A percentile compares a stretch with the other conserved stretches of the same genome.
Evolutionary conservation across 2,797 vertebrate species (phyloP).

Genomic region (Coluber constrictor): DNA sequence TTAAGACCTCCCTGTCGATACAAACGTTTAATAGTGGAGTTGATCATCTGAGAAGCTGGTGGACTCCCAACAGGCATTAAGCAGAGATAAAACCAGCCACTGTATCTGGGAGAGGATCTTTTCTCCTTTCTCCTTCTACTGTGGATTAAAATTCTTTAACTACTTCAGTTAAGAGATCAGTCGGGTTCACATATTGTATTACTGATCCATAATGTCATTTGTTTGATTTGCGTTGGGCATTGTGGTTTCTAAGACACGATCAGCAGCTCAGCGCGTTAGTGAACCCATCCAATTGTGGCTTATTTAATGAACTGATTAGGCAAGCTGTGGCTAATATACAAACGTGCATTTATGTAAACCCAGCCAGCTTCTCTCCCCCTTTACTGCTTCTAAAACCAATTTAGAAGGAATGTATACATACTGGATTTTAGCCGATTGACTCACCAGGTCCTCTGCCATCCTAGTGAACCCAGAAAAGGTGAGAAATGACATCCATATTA

Average conservation of each 20-base stretch:
- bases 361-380: background rate
- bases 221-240: background rate
- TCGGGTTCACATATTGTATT: background rate
- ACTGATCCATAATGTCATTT: background rate
- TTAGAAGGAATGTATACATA: background rate
- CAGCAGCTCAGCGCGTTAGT: background rate
- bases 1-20: background rate
- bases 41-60: background rate
- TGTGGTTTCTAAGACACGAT: background rate
- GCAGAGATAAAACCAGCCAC: background rate
- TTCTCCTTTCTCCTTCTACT: background rate
- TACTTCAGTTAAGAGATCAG: background rate
- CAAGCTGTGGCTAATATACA: background rate
- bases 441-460: constrained; percentile 1
- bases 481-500: background rate
- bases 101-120: background rate
- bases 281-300: background rate
- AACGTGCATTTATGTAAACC: background rate
- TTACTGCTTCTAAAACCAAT: background rate
- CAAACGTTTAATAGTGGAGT: background rate
- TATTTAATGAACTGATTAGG: background rate
- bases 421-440: background rate
- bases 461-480: background rate
- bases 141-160: background rate
- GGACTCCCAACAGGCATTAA: background rate